Evolutionary conservation across 1,140 invertebrate genomes (phyloP), one percentile per base, ranked within the genome.

Genomic region (Lasaia peninsularis): DNA sequence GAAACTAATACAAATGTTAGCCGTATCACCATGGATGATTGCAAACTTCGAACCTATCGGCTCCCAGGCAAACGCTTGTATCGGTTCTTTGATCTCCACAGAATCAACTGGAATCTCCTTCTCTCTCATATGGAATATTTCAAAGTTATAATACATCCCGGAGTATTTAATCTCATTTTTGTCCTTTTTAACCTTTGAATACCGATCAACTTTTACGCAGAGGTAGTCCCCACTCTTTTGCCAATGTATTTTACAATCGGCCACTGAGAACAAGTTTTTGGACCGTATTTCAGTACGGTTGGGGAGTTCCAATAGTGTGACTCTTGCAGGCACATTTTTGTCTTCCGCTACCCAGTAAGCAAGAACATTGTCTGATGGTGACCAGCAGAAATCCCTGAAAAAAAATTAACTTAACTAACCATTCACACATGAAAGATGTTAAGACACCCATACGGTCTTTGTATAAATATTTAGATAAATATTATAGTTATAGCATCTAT

Each of bases 281-380:
- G 97, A 96, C 73, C 98, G 93, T n/a, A 95, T 93, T 91, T 99
- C 98, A 62, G 93, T 94, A 37, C 96, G 94, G 89, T 94, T 96
- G 11, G 96, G 96, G 49, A 97, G 92, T 89, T 97, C 95, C 34
- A 96, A 89, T 0, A 97, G 90, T 0, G 94, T 96, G 3, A 97
- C 96, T 69, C 95, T 90, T 9, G 96, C 95, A 31, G 96, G 96
- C 4, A 98, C 96, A 67, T 95, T 96, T 79, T 97, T 97, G 73
- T 99, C 96, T 90, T 99, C 98, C 12, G 97, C 96, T n/a, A 99
- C 96, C 98, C 98, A 99, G 80, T 99, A 99, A 4, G 98, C 98
- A 28, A 99, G 92, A 24, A 97, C 92, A 77, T 99, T 99, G 75
- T 99, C 97, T 9, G 97, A 97, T 0, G 99, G 98, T 11, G 98